A percentile compares a stretch with the other conserved stretches of the same genome.
Conservation (phyloP, 2,797 vertebrate species). For the Pangasius mekongensis region DNA sequence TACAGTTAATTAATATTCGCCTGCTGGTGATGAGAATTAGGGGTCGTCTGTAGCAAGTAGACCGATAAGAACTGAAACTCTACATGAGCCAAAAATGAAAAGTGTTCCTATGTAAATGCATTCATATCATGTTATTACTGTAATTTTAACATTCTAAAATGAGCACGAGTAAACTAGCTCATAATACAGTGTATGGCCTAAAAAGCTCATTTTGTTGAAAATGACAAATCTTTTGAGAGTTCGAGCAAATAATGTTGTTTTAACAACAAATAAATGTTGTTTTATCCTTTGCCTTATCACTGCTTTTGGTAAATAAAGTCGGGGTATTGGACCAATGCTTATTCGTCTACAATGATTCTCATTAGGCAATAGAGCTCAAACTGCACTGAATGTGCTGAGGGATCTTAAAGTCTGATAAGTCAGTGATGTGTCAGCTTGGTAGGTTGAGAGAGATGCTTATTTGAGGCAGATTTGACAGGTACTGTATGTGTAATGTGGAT, state of each 20-base stretch:
- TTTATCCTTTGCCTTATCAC: background rate
- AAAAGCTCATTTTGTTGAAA: background rate
- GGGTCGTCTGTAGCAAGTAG: constrained; percentile 32
- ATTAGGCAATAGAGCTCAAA: background rate
- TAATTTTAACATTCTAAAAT: constrained; percentile 13
- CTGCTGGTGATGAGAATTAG: constrained; percentile 44
- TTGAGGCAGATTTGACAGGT: background rate
- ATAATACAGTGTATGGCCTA: background rate
- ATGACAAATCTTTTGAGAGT: background rate
- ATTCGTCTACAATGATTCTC: constrained; percentile 9
- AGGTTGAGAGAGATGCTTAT: background rate
- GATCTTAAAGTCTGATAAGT: background rate
- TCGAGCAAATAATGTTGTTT: background rate
- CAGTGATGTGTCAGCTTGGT: background rate
- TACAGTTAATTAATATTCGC: constrained; percentile 58
- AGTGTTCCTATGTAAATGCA: constrained; percentile 19
- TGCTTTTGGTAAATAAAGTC: background rate
- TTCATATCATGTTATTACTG: constrained; percentile 3
- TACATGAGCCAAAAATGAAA: constrained; percentile 18
- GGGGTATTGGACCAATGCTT: background rate
- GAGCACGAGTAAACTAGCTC: background rate
- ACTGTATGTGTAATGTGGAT: background rate
- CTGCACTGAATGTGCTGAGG: constrained; percentile 1
- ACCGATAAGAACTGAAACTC: constrained; percentile 44
- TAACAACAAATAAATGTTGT: background rate